Conservation (phyloP, 1,140 invertebrate species). For the Drosophila varians region DNA sequence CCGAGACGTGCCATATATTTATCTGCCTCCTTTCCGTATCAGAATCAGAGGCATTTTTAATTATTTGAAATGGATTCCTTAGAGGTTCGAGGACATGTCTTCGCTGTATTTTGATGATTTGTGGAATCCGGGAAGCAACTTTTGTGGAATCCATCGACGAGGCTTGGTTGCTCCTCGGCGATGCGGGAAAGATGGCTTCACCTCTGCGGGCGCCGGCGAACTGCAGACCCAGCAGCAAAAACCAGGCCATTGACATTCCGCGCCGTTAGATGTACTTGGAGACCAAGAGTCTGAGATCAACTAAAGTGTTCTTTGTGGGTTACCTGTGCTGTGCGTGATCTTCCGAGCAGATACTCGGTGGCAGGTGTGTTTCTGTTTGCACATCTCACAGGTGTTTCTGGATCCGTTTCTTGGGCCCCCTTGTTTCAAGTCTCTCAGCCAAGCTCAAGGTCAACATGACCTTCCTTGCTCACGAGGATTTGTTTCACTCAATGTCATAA, state of each 20-base stretch:
- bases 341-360: not conserved
- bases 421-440: not conserved
- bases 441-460: too few species aligned
- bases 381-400: not conserved
- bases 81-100: not conserved
- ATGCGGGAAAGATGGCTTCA: not conserved
- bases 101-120: not conserved
- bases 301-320: not conserved
- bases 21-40: not conserved
- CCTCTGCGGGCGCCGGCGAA: not conserved
- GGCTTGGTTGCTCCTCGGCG: not conserved
- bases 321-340: not conserved
- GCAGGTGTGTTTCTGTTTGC: not conserved
- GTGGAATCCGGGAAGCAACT: not conserved
- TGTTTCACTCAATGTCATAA: not conserved
- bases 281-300: not conserved
- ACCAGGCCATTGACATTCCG: not conserved
- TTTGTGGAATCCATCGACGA: not conserved
- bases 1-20: not conserved
- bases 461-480: not conserved
- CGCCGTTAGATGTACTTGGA: not conserved
- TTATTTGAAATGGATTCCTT: not conserved
- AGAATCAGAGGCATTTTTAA: not conserved
- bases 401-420: not conserved
- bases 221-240: not conserved